A percentile compares a stretch with the other conserved stretches of the same genome.
These are phyloP conservation scores for Python bivittatus DNA, from an alignment of 2,113 vertebrate species.

Conservation along the genomic window DNA sequence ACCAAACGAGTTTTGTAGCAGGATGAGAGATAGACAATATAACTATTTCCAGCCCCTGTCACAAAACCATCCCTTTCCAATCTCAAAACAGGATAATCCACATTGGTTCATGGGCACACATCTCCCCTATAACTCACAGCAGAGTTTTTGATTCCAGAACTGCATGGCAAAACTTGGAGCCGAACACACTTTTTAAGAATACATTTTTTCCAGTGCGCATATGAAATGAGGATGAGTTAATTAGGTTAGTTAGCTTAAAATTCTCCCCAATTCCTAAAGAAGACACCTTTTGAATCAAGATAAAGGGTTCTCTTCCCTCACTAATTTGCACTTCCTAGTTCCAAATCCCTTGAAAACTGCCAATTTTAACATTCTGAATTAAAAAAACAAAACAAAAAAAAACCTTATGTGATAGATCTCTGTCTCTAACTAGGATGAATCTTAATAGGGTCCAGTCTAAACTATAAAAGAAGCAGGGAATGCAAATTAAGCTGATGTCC, in stretches of 20 bases:
- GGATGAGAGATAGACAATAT: background rate
- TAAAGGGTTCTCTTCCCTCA: background rate
- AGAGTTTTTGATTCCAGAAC: background rate
- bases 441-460: slow-evolving; percentile 25
- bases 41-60: background rate
- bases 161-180: background rate
- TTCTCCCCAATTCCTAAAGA: background rate
- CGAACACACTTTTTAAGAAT: background rate
- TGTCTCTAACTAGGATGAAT: slow-evolving; percentile 53
- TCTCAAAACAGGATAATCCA: background rate
- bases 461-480: slow-evolving; percentile 46
- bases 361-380: slow-evolving; percentile 2
- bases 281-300: background rate
- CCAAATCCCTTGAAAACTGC: slow-evolving; percentile 23
- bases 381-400: background rate
- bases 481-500: slow-evolving; percentile 64
- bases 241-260: background rate
- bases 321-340: slow-evolving; percentile 21
- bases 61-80: background rate
- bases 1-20: too few relatives aligned
- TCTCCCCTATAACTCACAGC: background rate
- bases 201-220: background rate
- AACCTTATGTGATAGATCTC: slow-evolving; percentile 39
- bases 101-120: background rate
- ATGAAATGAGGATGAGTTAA: background rate